Evolutionary conservation across 2,113 vertebrate genomes (phyloP).

Genomic region (Sceloporus undulatus): DNA sequence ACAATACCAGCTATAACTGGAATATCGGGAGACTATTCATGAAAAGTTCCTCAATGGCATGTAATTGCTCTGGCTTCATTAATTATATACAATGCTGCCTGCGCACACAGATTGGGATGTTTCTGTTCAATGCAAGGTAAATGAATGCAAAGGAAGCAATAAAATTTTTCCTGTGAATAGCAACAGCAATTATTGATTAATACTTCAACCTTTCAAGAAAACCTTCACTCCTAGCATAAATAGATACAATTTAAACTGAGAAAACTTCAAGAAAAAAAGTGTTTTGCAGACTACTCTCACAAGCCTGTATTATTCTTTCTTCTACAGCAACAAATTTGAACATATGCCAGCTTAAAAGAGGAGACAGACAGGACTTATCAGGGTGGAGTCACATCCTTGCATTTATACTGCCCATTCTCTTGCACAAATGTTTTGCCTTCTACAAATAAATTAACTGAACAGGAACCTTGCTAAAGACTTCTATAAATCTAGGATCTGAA

Average conservation of each 20-base stretch:
- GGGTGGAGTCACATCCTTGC: constrained; percentile 70
- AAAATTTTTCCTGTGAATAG: neutral
- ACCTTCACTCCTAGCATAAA: neutral
- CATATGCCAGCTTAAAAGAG: constrained; percentile 4
- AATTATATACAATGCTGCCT: constrained; percentile 29
- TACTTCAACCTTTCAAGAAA: constrained; percentile 25
- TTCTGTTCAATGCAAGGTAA: neutral
- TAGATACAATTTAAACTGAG: constrained; percentile 25
- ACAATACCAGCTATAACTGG: constrained; percentile 25
- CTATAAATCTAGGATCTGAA: neutral
- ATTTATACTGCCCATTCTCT: constrained; percentile 49
- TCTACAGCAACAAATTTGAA: constrained; percentile 51
- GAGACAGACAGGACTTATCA: constrained; percentile 58
- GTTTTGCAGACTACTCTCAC: constrained; percentile 19
- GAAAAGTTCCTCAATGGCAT: constrained; percentile 29
- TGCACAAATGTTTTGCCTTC: constrained; percentile 45
- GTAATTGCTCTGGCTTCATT: constrained; percentile 32
- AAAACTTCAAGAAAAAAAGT: neutral
- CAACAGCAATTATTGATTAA: neutral
- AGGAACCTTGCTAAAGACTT: constrained; percentile 14
- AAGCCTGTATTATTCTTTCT: constrained; percentile 48
- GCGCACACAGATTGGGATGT: constrained; percentile 14
- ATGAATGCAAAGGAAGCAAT: neutral
- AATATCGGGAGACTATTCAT: constrained; percentile 24
- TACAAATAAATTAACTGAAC: constrained; percentile 42